Conservation (phyloP, 2,797 vertebrate genomes). For the Pseudomugil tenellus region DNA sequence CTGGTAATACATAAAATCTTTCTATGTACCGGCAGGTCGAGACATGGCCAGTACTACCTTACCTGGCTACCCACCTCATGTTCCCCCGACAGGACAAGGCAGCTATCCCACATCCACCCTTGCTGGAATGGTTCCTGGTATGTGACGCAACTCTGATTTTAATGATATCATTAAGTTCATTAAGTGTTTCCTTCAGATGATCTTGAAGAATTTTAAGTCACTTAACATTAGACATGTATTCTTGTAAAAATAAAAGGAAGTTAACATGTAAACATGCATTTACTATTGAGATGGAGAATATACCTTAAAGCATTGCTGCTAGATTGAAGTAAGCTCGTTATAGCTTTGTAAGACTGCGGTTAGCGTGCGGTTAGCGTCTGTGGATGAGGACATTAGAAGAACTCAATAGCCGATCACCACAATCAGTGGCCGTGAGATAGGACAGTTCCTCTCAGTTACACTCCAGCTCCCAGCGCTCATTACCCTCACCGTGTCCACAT, state of each 20-base stretch:
- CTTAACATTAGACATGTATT: constrained; percentile 16
- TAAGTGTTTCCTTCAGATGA: constrained; percentile 59
- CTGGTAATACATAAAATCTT: constrained; percentile 20
- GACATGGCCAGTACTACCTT: constrained; percentile 98
- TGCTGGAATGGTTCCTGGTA: constrained; percentile 99
- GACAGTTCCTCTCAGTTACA: constrained; percentile 99
- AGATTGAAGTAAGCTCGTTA: constrained; percentile 67
- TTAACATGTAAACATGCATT: constrained; percentile 4
- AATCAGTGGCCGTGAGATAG: constrained; percentile 95
- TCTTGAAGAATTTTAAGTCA: constrained; percentile 52
- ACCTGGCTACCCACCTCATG: constrained; percentile 98
- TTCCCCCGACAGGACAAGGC: constrained; percentile 98
- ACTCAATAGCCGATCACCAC: constrained; percentile 96
- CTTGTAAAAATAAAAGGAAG: background rate
- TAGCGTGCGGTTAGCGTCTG: constrained; percentile 76
- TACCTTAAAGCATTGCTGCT: constrained; percentile 27
- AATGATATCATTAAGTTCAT: constrained; percentile 68
- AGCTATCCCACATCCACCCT: constrained; percentile 98
- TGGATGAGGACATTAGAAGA: constrained; percentile 88
- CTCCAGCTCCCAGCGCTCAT: constrained; percentile 98
- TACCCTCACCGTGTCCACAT: constrained; percentile 87
- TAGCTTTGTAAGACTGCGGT: constrained; percentile 74
- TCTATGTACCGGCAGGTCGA: constrained; percentile 87
- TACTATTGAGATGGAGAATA: constrained; percentile 6
- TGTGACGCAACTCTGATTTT: constrained; percentile 76